Base-by-base conservation (phyloP, 2,888 invertebrate species). In the Bruchidius siliquastri region DNA sequence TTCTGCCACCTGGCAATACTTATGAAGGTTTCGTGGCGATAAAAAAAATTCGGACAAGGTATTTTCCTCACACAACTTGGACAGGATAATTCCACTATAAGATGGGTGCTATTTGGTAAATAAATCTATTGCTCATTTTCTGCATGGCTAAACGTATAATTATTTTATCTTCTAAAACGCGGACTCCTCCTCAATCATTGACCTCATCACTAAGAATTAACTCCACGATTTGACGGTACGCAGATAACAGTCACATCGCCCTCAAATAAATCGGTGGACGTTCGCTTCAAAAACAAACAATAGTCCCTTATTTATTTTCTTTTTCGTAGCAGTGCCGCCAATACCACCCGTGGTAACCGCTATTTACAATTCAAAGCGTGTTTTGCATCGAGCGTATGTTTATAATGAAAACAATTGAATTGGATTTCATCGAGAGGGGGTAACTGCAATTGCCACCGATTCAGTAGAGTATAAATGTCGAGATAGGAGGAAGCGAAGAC, bases 331-430 rank as follows among this genome's bases (percentile, higher is more conserved):
- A 74, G 72, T 49, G 49, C 49, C 18, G 49, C 49, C 49, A 49
- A 49, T 49, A 18, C 49, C 49, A 49, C 49, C 49, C 49, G 49
- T 49, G 49, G 49, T 49, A 49, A 49, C 49, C 18, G 49, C 49
- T 72, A 75, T 74, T 77, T 74, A 77, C 72, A 75, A 77, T 77
- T 77, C 77, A 75, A 74, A 76, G 72, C 75, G 71, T 77, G 75
- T 75, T 75, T 77, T 73, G 73, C 73, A 74, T 75, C 67, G 75
- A 74, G 69, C 75, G 74, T 74, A 77, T 76, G 77, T 74, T 77
- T 74, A 71, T 72, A 76, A 76, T 73, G 77, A 77, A 77, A 77
- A 77, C 77, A 77, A 77, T 77, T 72, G 77, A 74, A 76, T 72
- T 71, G 72, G 72, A 71, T 74, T 74, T 77, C 26, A 76, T 74